These are phyloP conservation scores for Chionoecetes opilio DNA, from an alignment of 1,140 invertebrate genomes.

Conservation along the genomic window DNA sequence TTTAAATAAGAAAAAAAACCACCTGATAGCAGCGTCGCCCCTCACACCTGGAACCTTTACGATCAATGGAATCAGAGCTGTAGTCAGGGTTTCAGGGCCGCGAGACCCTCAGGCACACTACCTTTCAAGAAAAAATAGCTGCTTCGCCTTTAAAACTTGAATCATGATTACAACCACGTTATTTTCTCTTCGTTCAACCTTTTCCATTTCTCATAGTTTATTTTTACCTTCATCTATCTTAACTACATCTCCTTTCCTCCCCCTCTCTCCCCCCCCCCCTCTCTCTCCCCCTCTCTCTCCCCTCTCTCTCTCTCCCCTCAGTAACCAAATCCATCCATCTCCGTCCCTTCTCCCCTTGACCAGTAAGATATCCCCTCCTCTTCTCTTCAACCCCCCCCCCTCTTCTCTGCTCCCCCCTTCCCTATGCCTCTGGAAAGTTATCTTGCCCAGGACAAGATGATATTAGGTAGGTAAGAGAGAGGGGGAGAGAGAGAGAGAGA, in stretches of 20 bases:
- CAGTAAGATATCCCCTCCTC: background rate
- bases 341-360: background rate
- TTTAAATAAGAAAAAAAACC: too few species aligned
- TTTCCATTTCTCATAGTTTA: background rate
- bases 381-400: background rate
- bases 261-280: background rate
- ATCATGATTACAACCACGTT: background rate
- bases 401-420: background rate
- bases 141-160: background rate
- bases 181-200: background rate
- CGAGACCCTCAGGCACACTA: background rate
- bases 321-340: constrained; percentile 7
- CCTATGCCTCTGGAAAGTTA: background rate
- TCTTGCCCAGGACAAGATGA: constrained; percentile 16
- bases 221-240: background rate
- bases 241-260: background rate
- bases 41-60: background rate
- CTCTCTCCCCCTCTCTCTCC: background rate
- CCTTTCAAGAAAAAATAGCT: background rate
- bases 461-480: background rate
- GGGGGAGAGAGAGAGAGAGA: background rate
- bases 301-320: background rate
- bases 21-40: background rate
- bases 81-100: background rate
- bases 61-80: background rate